phyloP scores from a whole-genome alignment of 1,140 invertebrate genomes.

The Archegozetes longisetosus region DNA sequence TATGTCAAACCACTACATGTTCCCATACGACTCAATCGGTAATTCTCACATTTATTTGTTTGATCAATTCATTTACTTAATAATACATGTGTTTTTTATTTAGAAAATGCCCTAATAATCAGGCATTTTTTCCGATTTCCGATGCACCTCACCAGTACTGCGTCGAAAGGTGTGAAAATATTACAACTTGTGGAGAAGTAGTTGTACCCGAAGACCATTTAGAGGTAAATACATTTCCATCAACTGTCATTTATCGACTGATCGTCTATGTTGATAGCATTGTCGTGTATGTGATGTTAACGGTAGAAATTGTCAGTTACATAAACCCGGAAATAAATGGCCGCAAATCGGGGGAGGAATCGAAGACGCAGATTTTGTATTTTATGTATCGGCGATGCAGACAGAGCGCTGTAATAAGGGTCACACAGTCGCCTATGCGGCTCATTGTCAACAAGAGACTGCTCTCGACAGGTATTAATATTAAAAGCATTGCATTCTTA shows the following conservation, averaged over 20 bases:
- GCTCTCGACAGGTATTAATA: conserved; percentile 56
- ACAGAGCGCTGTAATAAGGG: conserved; percentile 72
- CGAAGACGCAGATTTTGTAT: conserved; percentile 75
- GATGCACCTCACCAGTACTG: conserved; percentile 57
- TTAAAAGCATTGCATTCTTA: conserved; percentile 51
- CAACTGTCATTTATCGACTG: conserved; percentile 4
- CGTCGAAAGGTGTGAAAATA: conserved; percentile 60
- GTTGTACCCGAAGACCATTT: conserved; percentile 76
- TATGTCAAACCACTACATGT: conserved; percentile 63
- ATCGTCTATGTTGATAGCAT: conserved; percentile 37
- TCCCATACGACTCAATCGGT: conserved; percentile 74
- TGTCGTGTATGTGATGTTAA: conserved; percentile 69
- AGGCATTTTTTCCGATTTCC: conserved; percentile 28
- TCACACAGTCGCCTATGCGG: conserved; percentile 88
- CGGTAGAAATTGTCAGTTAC: conserved; percentile 53
- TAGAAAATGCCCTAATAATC: conserved; percentile 39
- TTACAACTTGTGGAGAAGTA: conserved; percentile 87
- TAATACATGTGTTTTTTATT: conserved; percentile 26
- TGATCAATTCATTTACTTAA: neutral
- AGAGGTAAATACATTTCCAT: conserved; percentile 43
- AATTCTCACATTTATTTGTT: conserved; percentile 3
- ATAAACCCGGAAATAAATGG: conserved; percentile 26
- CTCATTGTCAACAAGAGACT: conserved; percentile 92
- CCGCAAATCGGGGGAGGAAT: conserved; percentile 42
- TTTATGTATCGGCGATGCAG: conserved; percentile 88